Base-by-base conservation (phyloP, 2,113 vertebrate species). In the Tupaia chinensis region DNA sequence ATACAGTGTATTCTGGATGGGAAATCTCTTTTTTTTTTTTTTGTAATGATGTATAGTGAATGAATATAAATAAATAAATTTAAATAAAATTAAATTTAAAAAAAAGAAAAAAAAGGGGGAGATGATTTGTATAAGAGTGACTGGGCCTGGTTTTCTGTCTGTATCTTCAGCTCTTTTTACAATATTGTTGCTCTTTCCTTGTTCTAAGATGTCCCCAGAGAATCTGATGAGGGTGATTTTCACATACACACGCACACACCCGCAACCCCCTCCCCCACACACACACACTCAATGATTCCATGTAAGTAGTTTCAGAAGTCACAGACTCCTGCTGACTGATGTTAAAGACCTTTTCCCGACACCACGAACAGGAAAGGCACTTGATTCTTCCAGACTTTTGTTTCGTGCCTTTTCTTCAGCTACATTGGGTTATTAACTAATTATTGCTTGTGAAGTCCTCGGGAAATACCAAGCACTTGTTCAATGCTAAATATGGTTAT, bases 401-500 rank as follows among this genome's bases (percentile, higher is more conserved):
- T 32, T 27, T 22, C 60, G 72, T 63, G 78, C 32, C 65, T 97
- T 85, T 93, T 73, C 73, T 81, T 85, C 4, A 13, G 53, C 11
- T 20, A 12, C 5, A 12, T 87, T 90, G 87, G 65, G 61, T 96
- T 95, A 81, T 95, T 92, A 89, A 90, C 90, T 94, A 92, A 96
- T 94, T 84, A 90, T 60, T 61, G 14, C 93, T 95, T 94, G 60
- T 76, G 88, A 93, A 90, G 78, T 90, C 92, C 87, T 92, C 0
- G 0, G 86, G 91, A 97, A 95, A 98, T 89, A 91, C 86, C 68
- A 93, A 90, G 87, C 0, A 3, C 69, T 96, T 79, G 68, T 89
- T 93, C 63, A 56, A 32, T 78, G 87, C 77, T 95, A 81, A 95
- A 76, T 91, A 87, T 78, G 89, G 88, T 94, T 96, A 68, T 95